Percentiles rank a stretch among this genome's conserved stretches.
Conservation (phyloP, 1,140 invertebrate genomes). For the Lysiphlebus fabarum region DNA sequence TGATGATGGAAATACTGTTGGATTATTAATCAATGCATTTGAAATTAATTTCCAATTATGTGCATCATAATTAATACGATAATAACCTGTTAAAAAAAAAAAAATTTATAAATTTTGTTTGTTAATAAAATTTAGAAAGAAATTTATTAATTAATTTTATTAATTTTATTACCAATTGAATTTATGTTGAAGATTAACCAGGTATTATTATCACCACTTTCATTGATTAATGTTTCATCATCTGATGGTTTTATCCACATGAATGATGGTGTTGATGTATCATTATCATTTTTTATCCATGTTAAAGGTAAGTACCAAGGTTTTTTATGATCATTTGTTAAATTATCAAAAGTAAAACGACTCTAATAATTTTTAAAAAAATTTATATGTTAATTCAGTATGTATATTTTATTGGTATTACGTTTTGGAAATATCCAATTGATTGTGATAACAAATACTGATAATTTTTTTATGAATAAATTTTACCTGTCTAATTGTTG, state of each 20-base stretch:
- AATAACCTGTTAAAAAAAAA: slow-evolving; percentile 54
- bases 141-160: slow-evolving; percentile 5
- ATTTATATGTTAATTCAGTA: too few species aligned
- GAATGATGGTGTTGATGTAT: slow-evolving; percentile 34
- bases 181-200: slow-evolving; percentile 61
- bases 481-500: slow-evolving; percentile 54
- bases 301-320: slow-evolving; percentile 60
- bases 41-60: slow-evolving; percentile 61
- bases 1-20: slow-evolving; percentile 54
- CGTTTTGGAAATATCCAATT: too few species aligned
- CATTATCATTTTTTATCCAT: slow-evolving; percentile 40
- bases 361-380: too few species aligned
- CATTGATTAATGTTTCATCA: slow-evolving; percentile 30
- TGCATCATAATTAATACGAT: slow-evolving; percentile 64
- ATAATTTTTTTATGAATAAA: not conserved
- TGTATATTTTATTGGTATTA: too few species aligned
- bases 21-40: slow-evolving; percentile 48
- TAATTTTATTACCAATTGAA: slow-evolving; percentile 46
- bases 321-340: slow-evolving; percentile 20
- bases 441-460: not conserved
- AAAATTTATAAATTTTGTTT: slow-evolving; percentile 13
- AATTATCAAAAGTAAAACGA: slow-evolving; percentile 33
- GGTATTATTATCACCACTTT: slow-evolving; percentile 30
- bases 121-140: not conserved
- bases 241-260: slow-evolving; percentile 43